A percentile compares a stretch with the other conserved stretches of the same genome.
Conservation (phyloP, 2,797 vertebrate species). For the Cephalopachus bancanus region DNA sequence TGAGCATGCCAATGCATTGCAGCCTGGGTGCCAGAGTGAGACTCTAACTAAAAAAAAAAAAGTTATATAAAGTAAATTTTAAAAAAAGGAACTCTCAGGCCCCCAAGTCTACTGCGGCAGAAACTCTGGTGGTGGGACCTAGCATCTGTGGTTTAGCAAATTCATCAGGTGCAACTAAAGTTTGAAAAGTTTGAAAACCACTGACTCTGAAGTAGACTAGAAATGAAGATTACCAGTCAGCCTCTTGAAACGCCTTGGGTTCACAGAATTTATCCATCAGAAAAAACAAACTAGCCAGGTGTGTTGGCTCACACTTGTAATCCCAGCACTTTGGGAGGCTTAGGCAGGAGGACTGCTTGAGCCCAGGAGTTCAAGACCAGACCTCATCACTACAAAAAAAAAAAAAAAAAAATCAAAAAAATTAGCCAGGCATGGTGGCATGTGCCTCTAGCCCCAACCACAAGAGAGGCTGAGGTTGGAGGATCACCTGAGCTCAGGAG, state of each 20-base stretch:
- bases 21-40: not conserved
- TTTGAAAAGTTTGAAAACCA: not conserved
- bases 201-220: not conserved
- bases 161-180: not conserved
- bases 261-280: slow-evolving; percentile 23
- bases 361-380: no score
- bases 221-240: slow-evolving; percentile 10
- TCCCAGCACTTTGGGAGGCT: no score
- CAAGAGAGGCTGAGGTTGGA: no score
- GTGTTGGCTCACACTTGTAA: no score
- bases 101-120: not conserved
- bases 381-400: no score
- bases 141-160: not conserved
- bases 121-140: not conserved
- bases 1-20: not conserved
- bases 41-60: not conserved
- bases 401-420: no score
- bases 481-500: no score
- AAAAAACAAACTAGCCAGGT: not conserved
- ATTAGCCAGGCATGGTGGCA: no score
- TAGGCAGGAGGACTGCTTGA: no score
- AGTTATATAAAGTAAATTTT: not conserved
- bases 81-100: not conserved
- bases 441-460: no score
- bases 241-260: not conserved